These are phyloP conservation scores for Ceratoteleas bidentatus DNA, from an alignment of 1,140 invertebrate species.

Conservation along the genomic window DNA sequence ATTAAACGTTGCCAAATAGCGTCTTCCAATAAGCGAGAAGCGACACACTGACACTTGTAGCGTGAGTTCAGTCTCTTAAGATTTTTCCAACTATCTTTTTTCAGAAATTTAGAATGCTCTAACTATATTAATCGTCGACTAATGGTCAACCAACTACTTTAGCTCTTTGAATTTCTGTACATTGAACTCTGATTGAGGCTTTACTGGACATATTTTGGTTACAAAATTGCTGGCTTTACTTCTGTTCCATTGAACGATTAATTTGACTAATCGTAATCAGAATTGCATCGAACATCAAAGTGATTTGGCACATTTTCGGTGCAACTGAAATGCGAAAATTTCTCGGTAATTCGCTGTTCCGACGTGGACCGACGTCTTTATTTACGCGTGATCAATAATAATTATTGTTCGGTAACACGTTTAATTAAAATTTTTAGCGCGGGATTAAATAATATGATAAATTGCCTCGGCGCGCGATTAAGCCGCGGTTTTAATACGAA, in stretches of 20 bases:
- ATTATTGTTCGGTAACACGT: conserved; percentile 49
- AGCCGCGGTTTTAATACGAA: conserved; percentile 41
- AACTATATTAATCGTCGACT: no score
- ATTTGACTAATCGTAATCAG: conserved; percentile 22
- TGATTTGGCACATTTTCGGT: not conserved
- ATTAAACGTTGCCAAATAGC: conserved; percentile 62
- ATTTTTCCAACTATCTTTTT: no score
- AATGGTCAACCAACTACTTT: no score
- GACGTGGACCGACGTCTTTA: conserved; percentile 31
- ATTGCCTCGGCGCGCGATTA: conserved; percentile 41
- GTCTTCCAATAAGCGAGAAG: conserved; percentile 62
- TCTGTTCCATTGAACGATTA: not conserved
- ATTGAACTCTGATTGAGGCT: no score
- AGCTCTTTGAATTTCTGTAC: no score
- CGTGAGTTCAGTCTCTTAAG: not conserved
- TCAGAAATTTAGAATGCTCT: no score
- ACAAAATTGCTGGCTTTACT: not conserved
- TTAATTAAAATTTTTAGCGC: conserved; percentile 51
- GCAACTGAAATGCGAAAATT: conserved; percentile 5
- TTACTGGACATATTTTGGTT: no score
- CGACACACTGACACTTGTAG: conserved; percentile 67
- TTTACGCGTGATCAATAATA: conserved; percentile 39
- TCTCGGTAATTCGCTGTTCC: not conserved
- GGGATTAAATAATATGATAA: conserved; percentile 48
- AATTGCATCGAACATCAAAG: not conserved